Base-by-base conservation (phyloP, 2,888 invertebrate genomes). In the Gonocerus acuteangulatus region DNA sequence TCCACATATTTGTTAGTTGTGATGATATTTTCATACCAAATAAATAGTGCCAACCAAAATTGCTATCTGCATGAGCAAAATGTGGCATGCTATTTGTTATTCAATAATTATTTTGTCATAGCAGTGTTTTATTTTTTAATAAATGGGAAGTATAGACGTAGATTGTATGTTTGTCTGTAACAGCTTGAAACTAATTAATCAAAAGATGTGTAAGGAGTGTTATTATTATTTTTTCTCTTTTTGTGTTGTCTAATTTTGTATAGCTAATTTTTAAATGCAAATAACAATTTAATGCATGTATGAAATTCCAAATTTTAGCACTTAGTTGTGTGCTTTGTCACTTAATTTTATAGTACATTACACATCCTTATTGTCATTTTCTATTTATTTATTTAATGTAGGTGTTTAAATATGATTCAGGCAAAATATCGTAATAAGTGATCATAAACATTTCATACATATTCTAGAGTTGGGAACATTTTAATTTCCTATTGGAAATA, bases 211-310 rank as follows among this genome's bases (percentile, higher is more conserved):
- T 60, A 16, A 60, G 48, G 3, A 36, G 13, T 52, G 1, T 52
- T 36, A 39, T 51, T 44, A 34, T 45, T 56, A 11, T 44, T 42
- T 9, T 42, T 51, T 19, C 11, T 32, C 13, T 54, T 39, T 27
- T 48, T 48, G 27, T 58, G 2, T 21, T 58, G 22, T 22, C 9
- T 19, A 22, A 36, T 56, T 49, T 57, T 21, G 19, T 51, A 19
- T 62, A 54, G 22, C 15, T 23, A 18, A 36, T 42, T 48, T 21
- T 62, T 58, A 34, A 22, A 39, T 19, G 48, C 56, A 22, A 54
- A 56, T 44, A 44, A 47, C 18, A 56, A n/a, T 48, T 61, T 36
- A 36, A 32, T 39, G 47, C 54, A 42, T 61, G 51, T 56, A 21
- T 49, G 21, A 27, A 48, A 36, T 51, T 15, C 39, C 48, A 32